Base-by-base conservation (phyloP, 2,888 invertebrate genomes). In the Epirrhoe tristata region DNA sequence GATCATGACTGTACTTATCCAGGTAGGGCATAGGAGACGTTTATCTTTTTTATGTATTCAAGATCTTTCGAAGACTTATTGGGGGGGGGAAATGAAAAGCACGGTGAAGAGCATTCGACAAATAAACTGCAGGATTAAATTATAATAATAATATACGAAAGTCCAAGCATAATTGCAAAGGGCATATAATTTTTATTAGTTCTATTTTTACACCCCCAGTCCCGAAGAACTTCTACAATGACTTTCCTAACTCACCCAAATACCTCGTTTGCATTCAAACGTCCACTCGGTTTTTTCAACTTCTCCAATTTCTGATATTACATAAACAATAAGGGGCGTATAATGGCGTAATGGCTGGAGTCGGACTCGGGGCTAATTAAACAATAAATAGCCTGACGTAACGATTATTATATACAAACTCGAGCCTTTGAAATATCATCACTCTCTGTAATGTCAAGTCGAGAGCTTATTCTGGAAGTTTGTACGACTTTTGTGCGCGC, bases 361-460 rank as follows among this genome's bases (percentile, higher is more conserved):
- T 81, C 58, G 58, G 63, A 63, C 63, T 52, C 73, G 74, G 81
- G 74, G 84, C 85, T 92, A 92, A 93, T 93, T 93, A 92, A 93
- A 91, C 92, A 87, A 93, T 93, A 93, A 93, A 93, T 92, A 93
- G 87, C 82, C 79, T 77, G 72, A 76, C 78, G 78, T 86, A 87
- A 91, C 88, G 88, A 86, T 90, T 91, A 91, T 91, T 88, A 89
- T 91, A 89, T 91, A 91, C 87, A 89, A 90, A 90, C 86, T 82
- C 77, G 81, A 81, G 86, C 85, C 86, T 93, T 90, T 92, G 91
- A 88, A 93, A 92, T 93, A 91, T 87, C 92, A 93, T 93, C 93
- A 92, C 88, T 93, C 89, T 87, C 87, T 74, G 91, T 91, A 90
- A 91, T 91, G 91, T 93, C 93, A 92, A 87, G 86, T 81, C 73